Evolutionary conservation across 2,797 vertebrate species (phyloP), one percentile per base, ranked within the genome.

Genomic region (Pangasius larnaudii): DNA sequence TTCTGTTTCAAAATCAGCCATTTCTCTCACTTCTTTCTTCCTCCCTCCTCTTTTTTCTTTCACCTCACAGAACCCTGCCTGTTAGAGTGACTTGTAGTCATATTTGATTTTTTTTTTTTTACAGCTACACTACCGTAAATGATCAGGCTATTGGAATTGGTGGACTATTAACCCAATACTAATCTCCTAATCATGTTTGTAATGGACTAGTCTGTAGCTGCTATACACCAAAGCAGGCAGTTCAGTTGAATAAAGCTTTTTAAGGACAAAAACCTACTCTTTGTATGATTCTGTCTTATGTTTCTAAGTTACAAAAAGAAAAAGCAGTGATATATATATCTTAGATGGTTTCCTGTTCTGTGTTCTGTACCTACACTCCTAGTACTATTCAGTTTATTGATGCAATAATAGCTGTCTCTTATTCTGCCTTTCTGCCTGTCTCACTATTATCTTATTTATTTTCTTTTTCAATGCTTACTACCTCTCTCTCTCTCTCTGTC

Each of bases 11-110:
- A 63, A 63, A n/a, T 30, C 36, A 82, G 39, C 14, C 6, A 59
- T 39, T 59, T 61, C 58, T 59, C 51, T 79, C 72, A 8, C 77
- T 79, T 22, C 77, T 79, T 58, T 79, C n/a, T 22, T 79, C 30
- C 24, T n/a, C 39, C 24, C 42, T 75, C 42, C 24, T 49, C 72
- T n/a, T 49, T 75, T 75, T 53, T 22, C 36, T 72, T 78, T 78
- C 49, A 78, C 75, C n/a, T 78, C n/a, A 53, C 49, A 30, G 16
- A 51, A 18, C 46, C 6, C 16, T 78, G 49, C 14, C n/a, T 53
- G 49, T 53, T 78, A 78, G 46, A 18, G n/a, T 77, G n/a, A 77
- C 74, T 51, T 51, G 74, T n/a, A 30, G 27, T 53, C 27, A 51
- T 74, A 14, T 51, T 49, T 51, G 0, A 18, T 75, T 19, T 33